A percentile compares a stretch with the other conserved stretches of the same genome.
Evolutionary conservation across 2,888 invertebrate species (phyloP).

Genomic region (Lasiommata megera): DNA sequence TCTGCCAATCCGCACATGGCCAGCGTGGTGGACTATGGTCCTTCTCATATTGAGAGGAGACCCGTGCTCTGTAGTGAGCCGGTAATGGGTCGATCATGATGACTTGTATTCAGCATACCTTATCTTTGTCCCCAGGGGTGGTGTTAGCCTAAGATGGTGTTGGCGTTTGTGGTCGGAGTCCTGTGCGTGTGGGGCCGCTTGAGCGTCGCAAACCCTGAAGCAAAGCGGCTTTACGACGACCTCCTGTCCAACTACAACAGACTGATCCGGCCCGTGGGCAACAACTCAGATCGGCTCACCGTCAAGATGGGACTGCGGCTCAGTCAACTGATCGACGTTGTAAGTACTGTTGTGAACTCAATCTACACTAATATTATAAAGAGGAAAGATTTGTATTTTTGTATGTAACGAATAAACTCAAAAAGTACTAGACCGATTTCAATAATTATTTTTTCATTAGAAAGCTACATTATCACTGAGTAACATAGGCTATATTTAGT

Average conservation of each 20-base stretch:
- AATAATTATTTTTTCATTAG: too few species aligned
- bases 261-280: constrained; percentile 96
- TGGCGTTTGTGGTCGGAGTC: constrained; percentile 86
- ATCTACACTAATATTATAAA: too few species aligned
- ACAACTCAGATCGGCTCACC: constrained; percentile 95
- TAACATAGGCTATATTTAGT: too few species aligned
- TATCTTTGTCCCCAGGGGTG: constrained; percentile 83
- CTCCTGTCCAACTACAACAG: constrained; percentile 97
- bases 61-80: too few species aligned
- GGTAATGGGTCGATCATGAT: too few species aligned
- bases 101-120: background rate
- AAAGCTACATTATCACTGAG: too few species aligned
- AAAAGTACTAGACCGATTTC: too few species aligned
- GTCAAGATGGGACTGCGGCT: constrained; percentile 96
- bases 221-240: constrained; percentile 97
- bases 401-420: too few species aligned
- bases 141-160: constrained; percentile 93
- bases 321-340: constrained; percentile 96
- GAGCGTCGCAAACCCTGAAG: constrained; percentile 93
- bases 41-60: too few species aligned
- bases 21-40: too few species aligned
- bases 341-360: constrained; percentile 83
- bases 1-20: too few species aligned
- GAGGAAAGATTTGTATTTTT: too few species aligned
- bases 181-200: constrained; percentile 90